Base-by-base conservation (phyloP, 1,140 invertebrate genomes). In the Macrotrachela quadricornifera region DNA sequence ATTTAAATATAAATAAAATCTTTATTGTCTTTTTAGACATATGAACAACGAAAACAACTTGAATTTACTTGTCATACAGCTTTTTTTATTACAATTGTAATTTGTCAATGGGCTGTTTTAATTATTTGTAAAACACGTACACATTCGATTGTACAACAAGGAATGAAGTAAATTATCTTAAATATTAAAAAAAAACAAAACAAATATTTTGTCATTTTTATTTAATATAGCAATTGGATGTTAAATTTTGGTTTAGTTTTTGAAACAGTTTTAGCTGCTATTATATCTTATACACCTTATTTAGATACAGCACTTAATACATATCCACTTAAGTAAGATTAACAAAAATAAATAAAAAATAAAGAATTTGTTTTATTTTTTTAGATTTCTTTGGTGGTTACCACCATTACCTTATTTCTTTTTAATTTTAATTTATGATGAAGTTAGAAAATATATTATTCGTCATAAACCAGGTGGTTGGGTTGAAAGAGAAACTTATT, bases 31-130 rank as follows among this genome's bases (percentile, higher is more conserved):
- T 73, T 74, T 21, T 70, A 90, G 86, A 91, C 86, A 1, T 96
- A 87, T 72, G 77, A 78, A 61, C 84, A 91, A 70, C 79, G 90
- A 62, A 94, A 95, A 70, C 82, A 81, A 53, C 73, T 95, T 59
- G 90, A 95, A 70, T 91, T 82, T 72, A 94, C 90, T 45, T 94
- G 87, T 72, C 90, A 96, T 72, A 94, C 90, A 56, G 86, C 88
- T 50, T 96, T 94, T 80, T 96, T 96, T 73, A 82, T 91, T 16
- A 83, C 87, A 44, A 95, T 95, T 73, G 88, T 95, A 18, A 81
- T 95, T 58, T 88, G 94, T 58, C 90, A 96, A 69, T 95, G 90
- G 90, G 85, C 88, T 59, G 88, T 95, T 78, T 74, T 95, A 74
- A 92, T 95, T 69, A 86, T 95, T 64, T 94, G 87, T 73, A 95